These are phyloP conservation scores for Stigmatopora argus DNA, from an alignment of 2,113 vertebrate genomes.

Conservation along the genomic window DNA sequence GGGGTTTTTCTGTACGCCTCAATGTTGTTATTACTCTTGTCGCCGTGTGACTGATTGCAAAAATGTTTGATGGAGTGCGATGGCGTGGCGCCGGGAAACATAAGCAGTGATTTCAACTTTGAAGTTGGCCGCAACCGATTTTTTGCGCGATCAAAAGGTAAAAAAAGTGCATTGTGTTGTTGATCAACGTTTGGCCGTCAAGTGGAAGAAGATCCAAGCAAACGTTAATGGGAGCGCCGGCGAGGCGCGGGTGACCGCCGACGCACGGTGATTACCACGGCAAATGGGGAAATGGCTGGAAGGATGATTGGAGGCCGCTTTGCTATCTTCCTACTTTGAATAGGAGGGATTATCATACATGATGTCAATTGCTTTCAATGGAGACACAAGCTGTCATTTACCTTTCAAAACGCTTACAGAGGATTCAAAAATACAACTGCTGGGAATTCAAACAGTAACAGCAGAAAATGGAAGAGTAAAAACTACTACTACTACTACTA, in stretches of 20 bases:
- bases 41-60: constrained; percentile 42
- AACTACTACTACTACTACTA: too few species aligned
- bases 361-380: too few species aligned
- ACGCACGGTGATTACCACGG: neutral
- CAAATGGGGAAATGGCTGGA: neutral
- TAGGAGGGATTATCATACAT: neutral
- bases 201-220: neutral
- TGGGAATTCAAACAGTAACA: too few species aligned
- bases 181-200: neutral
- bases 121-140: neutral
- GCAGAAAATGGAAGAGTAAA: too few species aligned
- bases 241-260: too few species aligned
- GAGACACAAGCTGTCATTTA: too few species aligned
- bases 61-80: constrained; percentile 7
- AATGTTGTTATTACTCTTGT: constrained; percentile 21
- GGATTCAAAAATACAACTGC: too few species aligned
- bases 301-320: neutral
- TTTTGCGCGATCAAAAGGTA: neutral
- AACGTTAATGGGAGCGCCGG: neutral
- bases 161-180: too few species aligned
- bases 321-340: neutral
- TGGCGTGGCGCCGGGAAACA: constrained; percentile 2
- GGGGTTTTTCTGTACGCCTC: constrained; percentile 1
- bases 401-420: too few species aligned
- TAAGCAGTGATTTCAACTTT: constrained; percentile 15